phyloP scores from a whole-genome alignment of 2,797 vertebrate species.

The Parotocinclus haroldoi region DNA sequence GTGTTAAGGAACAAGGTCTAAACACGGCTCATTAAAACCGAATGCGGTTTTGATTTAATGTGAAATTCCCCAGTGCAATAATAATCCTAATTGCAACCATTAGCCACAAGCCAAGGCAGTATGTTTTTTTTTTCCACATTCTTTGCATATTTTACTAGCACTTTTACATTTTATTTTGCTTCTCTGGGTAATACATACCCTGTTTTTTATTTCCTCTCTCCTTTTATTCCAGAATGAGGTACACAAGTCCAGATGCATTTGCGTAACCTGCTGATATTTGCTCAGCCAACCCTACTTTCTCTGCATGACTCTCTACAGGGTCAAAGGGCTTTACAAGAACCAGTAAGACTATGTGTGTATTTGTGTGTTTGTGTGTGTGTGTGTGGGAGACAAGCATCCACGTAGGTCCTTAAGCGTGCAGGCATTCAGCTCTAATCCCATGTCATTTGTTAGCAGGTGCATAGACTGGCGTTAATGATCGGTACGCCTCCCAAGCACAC shows the following conservation, averaged over 20 bases:
- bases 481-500: neutral
- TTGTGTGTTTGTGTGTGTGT: conserved; percentile 22
- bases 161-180: neutral
- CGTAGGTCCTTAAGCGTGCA: neutral
- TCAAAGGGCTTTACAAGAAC: conserved; percentile 15
- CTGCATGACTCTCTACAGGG: neutral
- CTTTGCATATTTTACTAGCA: too few species aligned
- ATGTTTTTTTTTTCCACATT: too few species aligned
- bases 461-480: neutral
- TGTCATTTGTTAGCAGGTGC: conserved; percentile 18
- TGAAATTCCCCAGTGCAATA: too few species aligned
- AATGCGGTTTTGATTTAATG: too few species aligned
- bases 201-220: too few species aligned
- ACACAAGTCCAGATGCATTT: too few species aligned
- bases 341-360: conserved; percentile 5
- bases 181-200: too few species aligned
- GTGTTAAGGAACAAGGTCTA: too few species aligned
- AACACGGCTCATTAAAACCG: too few species aligned
- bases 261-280: neutral
- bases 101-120: too few species aligned
- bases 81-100: too few species aligned
- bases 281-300: neutral
- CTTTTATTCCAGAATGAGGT: too few species aligned
- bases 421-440: neutral
- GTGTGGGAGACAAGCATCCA: conserved; percentile 13